phyloP scores from a whole-genome alignment of 2,797 vertebrate genomes.

The Zenarchopterus dispar region DNA sequence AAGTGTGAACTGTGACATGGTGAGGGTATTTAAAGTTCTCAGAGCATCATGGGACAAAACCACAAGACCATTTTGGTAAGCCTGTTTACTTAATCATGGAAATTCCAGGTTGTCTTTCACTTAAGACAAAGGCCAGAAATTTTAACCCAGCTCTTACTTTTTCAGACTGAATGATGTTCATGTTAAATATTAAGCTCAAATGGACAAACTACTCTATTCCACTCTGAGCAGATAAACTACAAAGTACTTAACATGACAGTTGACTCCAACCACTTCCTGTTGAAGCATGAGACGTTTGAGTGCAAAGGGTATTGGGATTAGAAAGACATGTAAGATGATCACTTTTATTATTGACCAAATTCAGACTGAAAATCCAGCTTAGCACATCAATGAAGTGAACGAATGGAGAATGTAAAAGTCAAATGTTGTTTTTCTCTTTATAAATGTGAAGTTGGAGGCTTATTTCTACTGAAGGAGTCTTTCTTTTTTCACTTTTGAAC shows the following conservation, averaged over 20 bases:
- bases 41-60: slow-evolving; percentile 52
- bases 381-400: no score
- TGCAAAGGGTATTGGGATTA: not conserved
- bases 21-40: not conserved
- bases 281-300: not conserved
- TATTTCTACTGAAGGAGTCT: no score
- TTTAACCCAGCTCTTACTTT: not conserved
- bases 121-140: not conserved
- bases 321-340: not conserved
- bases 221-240: not conserved
- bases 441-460: no score
- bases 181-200: not conserved
- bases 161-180: not conserved
- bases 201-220: not conserved
- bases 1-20: not conserved
- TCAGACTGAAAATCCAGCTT: no score
- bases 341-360: no score
- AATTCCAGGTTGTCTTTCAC: not conserved
- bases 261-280: slow-evolving; percentile 52
- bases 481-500: no score
- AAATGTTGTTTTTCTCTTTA: no score
- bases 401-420: no score
- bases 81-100: not conserved
- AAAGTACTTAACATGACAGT: not conserved
- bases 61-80: slow-evolving; percentile 32